Percentiles rank a stretch among this genome's conserved stretches.
Conservation (phyloP, 2,797 vertebrate species). For the Aplochiton taeniatus region DNA sequence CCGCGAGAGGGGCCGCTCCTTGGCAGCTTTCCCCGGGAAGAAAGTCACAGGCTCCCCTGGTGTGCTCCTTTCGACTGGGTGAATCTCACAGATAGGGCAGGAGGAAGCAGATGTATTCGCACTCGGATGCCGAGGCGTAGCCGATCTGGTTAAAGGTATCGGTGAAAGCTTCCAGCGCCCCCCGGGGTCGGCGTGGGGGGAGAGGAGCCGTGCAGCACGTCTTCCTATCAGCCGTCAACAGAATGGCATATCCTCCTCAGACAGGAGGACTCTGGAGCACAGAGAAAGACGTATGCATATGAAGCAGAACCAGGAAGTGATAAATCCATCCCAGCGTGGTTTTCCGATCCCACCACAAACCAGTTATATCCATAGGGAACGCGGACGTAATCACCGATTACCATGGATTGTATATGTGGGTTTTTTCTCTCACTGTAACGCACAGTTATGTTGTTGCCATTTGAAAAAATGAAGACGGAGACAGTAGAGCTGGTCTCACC, state of each 20-base stretch:
- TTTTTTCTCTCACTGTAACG: too few species aligned
- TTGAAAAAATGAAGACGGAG: too few species aligned
- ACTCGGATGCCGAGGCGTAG: constrained; percentile 7
- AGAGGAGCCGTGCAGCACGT: neutral
- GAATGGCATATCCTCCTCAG: constrained; percentile 19
- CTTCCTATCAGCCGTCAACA: constrained; percentile 12
- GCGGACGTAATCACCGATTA: too few species aligned
- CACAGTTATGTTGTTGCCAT: too few species aligned
- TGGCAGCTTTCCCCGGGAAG: constrained; percentile 17
- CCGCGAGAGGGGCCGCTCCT: neutral
- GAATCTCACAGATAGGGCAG: constrained; percentile 26
- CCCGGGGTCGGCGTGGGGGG: neutral
- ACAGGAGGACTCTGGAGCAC: constrained; percentile 19
- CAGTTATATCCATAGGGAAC: too few species aligned
- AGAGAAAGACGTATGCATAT: constrained; percentile 13
- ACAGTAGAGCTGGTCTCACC: too few species aligned
- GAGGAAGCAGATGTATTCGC: constrained; percentile 23
- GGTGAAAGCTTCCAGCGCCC: constrained; percentile 1
- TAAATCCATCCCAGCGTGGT: neutral
- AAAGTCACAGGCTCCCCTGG: constrained; percentile 27
- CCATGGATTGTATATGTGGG: too few species aligned
- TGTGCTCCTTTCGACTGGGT: neutral
- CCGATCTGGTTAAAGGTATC: constrained; percentile 37
- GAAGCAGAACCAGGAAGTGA: constrained; percentile 5
- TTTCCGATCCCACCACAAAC: neutral